Base-by-base conservation (phyloP, 2,113 vertebrate species). In the Cryptoleucopteryx plumbea region DNA sequence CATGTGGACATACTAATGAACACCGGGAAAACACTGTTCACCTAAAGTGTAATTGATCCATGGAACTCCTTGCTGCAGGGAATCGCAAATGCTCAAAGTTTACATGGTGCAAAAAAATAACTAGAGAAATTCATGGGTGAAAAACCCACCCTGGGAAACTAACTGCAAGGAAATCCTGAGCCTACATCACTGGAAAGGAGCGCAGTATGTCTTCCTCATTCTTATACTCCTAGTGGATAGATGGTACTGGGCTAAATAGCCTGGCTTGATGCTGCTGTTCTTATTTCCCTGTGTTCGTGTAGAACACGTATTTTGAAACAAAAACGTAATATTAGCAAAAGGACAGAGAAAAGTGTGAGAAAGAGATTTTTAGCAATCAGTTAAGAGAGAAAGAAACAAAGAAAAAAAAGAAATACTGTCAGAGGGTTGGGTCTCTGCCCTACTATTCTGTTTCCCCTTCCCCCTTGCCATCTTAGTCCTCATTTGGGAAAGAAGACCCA, bases 401-500 rank as follows among this genome's bases (percentile, higher is more conserved):
- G 22, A 7, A 32, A 71, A 52, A 32, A 74, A 32, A 56, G 3
- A 86, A 53, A 43, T 20, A 34, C 32, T 67, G 40, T 34, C 16
- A 70, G 47, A 79, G 47, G 13, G 8, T 34, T 95, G 13, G 0
- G 34, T 86, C 16, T 61, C 52, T 93, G 67, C 61, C 55, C 32
- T 86, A 18, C 21, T 53, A 10, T 42, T 83, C 42, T 83, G 10
- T 59, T 86, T 89, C 23, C 38, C 29, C 16, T 70, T 55, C 75
- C 71, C 59, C 42, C 40, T 79, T 86, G 43, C 43, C 45, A 58
- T 84, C 43, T 86, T 71, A 82, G 50, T 13, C 17, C 12, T 94
- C 88, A 62, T 92, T 79, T 68, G 70, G 61, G 78, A 95, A 94
- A 92, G 79, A 92, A 95, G 78, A 91, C 77, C 36, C 0, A 0